Conservation (phyloP, 64 coral and sea anemone species). For the Platygyra sinensis region DNA sequence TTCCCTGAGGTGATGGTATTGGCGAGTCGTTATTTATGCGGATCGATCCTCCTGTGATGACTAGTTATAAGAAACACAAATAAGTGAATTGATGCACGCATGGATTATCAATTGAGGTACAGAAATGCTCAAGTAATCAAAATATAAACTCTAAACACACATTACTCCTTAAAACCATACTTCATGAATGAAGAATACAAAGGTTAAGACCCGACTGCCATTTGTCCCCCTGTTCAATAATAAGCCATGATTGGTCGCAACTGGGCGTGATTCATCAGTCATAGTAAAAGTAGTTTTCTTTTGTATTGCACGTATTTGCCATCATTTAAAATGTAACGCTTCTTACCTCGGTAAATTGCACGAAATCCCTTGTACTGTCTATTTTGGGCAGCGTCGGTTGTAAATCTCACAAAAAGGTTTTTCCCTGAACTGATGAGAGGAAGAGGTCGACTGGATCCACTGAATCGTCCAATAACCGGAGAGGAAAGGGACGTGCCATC, state of each 20-base stretch:
- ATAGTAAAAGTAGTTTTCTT: background rate
- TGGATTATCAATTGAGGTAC: background rate
- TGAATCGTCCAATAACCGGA: too few species aligned
- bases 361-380: background rate
- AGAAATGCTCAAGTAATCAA: background rate
- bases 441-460: too few species aligned
- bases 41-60: background rate
- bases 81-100: background rate
- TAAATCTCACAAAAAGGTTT: background rate
- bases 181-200: too few species aligned
- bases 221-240: too few species aligned
- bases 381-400: background rate
- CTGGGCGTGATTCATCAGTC: background rate
- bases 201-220: too few species aligned
- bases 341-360: background rate
- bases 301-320: background rate
- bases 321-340: background rate
- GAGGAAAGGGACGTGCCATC: too few species aligned
- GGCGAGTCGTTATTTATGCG: background rate
- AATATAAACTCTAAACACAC: too few species aligned
- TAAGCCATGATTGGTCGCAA: too few species aligned
- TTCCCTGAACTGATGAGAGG: too few species aligned
- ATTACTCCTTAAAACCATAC: too few species aligned
- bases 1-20: background rate
- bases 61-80: background rate